Percentiles rank a stretch among this genome's conserved stretches.
Evolutionary conservation across 2,888 invertebrate genomes (phyloP).

Genomic region (Epistrophe eligans): DNA sequence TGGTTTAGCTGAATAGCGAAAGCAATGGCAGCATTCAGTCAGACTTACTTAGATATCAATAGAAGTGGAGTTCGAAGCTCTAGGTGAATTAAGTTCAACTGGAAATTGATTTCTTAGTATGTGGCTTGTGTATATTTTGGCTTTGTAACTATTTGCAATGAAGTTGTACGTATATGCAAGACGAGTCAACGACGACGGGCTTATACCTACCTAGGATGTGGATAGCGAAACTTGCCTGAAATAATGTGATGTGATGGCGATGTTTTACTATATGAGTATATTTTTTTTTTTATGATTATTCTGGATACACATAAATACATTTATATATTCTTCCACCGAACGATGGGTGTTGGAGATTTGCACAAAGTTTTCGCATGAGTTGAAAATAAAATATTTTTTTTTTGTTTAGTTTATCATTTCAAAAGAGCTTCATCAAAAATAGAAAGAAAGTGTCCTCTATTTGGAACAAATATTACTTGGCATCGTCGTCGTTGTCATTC

Average conservation of each 20-base stretch:
- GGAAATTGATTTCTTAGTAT: slow-evolving; percentile 69
- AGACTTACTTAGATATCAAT: neutral
- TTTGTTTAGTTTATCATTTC: slow-evolving; percentile 1
- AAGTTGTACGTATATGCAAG: slow-evolving; percentile 31
- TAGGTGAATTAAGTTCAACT: slow-evolving; percentile 72
- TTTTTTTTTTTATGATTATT: neutral
- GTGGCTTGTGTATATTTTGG: slow-evolving; percentile 47
- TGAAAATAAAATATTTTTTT: slow-evolving; percentile 43
- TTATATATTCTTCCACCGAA: neutral
- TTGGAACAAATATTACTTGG: slow-evolving; percentile 15
- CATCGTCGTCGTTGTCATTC: slow-evolving; percentile 28
- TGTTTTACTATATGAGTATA: slow-evolving; percentile 39
- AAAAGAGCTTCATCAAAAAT: slow-evolving; percentile 38
- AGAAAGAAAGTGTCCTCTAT: slow-evolving; percentile 24
- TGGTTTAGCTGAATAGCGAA: slow-evolving; percentile 16
- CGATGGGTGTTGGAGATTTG: slow-evolving; percentile 23
- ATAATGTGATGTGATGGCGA: slow-evolving; percentile 53
- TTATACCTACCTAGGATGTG: slow-evolving; percentile 12
- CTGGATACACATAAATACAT: neutral
- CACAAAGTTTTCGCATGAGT: slow-evolving; percentile 48
- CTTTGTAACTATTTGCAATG: slow-evolving; percentile 31
- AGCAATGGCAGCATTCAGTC: slow-evolving; percentile 10
- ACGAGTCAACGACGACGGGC: slow-evolving; percentile 3
- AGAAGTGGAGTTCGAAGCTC: slow-evolving; percentile 33
- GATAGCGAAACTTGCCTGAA: slow-evolving; percentile 23